Percentiles rank a stretch among this genome's conserved stretches.
Conservation (phyloP, 2,113 vertebrate genomes). For the Erythrocercus mccallii region DNA sequence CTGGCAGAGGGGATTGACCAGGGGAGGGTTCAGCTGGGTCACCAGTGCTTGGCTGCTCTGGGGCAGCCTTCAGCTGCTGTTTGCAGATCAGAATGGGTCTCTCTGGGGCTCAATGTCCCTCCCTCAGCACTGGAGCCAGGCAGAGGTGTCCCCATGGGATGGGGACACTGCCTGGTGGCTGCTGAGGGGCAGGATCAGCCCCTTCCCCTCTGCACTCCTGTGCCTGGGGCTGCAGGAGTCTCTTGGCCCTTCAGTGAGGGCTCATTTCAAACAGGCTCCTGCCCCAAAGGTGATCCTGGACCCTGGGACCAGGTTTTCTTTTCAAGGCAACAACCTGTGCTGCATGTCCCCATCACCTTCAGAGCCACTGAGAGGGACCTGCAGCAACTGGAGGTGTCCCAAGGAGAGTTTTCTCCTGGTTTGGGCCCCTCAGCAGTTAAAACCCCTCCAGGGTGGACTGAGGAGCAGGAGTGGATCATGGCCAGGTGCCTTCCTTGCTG, state of each 20-base stretch:
- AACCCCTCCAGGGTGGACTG: not conserved
- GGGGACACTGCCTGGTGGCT: not conserved
- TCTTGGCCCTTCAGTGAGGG: not conserved
- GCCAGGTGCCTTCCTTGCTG: fast-evolving
- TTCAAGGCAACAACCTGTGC: not conserved
- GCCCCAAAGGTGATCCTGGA: not conserved
- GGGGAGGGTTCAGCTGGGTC: not conserved
- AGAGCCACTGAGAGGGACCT: fast-evolving
- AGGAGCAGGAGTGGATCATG: not conserved
- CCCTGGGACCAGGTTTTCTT: not conserved
- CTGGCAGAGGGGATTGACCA: not conserved
- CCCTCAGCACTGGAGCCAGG: not conserved
- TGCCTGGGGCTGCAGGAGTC: not conserved
- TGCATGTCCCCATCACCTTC: not conserved
- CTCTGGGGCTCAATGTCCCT: not conserved
- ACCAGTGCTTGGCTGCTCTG: not conserved
- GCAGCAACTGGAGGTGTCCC: not conserved
- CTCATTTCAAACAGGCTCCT: not conserved
- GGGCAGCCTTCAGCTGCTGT: not conserved
- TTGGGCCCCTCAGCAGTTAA: not conserved
- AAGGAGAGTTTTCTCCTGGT: not conserved
- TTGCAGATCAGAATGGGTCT: not conserved
- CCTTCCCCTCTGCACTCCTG: not conserved
- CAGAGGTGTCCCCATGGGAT: fast-evolving
- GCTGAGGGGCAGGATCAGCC: not conserved